phyloP scores from a whole-genome alignment of 2,797 vertebrate species.

The Phoxinus dragarum region DNA sequence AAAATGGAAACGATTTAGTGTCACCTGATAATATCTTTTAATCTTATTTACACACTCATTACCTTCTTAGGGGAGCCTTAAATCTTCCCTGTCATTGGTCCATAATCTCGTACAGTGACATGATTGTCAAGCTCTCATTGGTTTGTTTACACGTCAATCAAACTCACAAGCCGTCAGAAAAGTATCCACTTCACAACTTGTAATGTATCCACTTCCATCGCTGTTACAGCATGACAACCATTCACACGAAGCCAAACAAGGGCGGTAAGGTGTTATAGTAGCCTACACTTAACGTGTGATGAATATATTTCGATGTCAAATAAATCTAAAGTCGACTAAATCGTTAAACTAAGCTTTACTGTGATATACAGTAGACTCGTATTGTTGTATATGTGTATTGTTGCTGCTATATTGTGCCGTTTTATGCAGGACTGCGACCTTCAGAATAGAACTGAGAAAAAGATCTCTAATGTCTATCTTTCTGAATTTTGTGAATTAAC shows the following conservation, averaged over 20 bases:
- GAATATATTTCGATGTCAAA: background rate
- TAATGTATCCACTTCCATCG: constrained; percentile 30
- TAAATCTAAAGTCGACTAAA: background rate
- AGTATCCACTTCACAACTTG: constrained; percentile 58
- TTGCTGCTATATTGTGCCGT: background rate
- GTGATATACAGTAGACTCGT: background rate
- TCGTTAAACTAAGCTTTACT: background rate
- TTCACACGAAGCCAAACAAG: background rate
- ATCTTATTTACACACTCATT: constrained; percentile 29
- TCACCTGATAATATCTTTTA: constrained; percentile 27
- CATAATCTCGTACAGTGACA: constrained; percentile 54
- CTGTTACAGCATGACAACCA: background rate
- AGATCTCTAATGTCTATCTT: background rate
- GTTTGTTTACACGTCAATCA: constrained; percentile 61
- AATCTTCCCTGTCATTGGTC: constrained; percentile 34
- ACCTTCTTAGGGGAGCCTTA: background rate
- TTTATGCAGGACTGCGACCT: background rate
- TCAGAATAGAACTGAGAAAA: background rate
- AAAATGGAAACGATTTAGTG: background rate
- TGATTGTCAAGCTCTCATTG: constrained; percentile 59
- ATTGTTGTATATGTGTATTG: background rate
- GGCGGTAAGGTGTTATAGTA: constrained; percentile 28
- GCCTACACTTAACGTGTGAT: background rate
- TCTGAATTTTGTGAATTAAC: background rate
- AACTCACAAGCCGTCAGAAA: constrained; percentile 38